Percentiles rank a stretch among this genome's conserved stretches.
These are phyloP conservation scores for Salpingus planirostris DNA, from an alignment of 2,888 invertebrate species.

Conservation along the genomic window DNA sequence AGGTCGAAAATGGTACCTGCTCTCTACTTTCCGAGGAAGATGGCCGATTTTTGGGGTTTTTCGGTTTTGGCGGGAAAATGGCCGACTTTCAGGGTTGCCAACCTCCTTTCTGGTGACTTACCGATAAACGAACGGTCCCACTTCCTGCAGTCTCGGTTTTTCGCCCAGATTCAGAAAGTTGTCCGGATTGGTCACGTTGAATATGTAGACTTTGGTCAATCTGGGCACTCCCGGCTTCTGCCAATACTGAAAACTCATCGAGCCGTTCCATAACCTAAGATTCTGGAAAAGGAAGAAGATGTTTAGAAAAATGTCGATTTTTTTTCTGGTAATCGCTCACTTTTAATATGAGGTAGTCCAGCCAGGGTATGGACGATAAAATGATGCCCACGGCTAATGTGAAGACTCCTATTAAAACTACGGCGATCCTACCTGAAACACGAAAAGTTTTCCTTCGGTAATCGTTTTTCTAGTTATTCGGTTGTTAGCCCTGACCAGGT, in stretches of 20 bases:
- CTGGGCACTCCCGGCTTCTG: conserved; percentile 77
- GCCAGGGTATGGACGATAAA: conserved; percentile 77
- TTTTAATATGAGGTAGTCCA: conserved; percentile 79
- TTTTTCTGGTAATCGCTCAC: conserved; percentile 52
- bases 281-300: conserved; percentile 56
- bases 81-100: too few species aligned
- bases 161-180: conserved; percentile 67
- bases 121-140: conserved; percentile 83
- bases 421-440: conserved; percentile 64
- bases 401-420: conserved; percentile 70
- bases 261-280: conserved; percentile 74
- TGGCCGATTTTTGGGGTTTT: too few species aligned
- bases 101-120: too few species aligned
- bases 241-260: conserved; percentile 81
- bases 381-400: conserved; percentile 73
- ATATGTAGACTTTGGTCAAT: conserved; percentile 79
- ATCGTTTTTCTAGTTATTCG: too few species aligned
- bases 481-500: too few species aligned
- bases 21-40: too few species aligned
- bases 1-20: too few species aligned
- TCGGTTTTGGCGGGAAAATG: too few species aligned
- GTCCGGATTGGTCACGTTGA: conserved; percentile 81
- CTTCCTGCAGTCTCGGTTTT: conserved; percentile 72
- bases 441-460: too few species aligned
- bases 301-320: conserved; percentile 6